These are phyloP conservation scores for Corapipo altera DNA, from an alignment of 2,113 vertebrate species.

Conservation along the genomic window DNA sequence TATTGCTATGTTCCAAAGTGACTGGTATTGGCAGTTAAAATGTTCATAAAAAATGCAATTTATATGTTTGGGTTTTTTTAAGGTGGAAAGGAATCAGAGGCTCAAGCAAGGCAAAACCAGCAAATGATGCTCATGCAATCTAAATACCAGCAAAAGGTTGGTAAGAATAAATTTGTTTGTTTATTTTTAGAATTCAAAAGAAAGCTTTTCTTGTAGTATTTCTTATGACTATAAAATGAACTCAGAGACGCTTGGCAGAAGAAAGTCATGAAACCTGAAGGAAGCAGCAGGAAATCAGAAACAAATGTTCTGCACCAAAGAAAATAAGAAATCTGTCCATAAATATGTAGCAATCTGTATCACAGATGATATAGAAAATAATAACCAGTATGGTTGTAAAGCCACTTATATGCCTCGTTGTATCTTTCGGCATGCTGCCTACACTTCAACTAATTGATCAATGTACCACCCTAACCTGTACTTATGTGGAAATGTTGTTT, in stretches of 20 bases:
- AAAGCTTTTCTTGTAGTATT: constrained; percentile 9
- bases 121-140: constrained; percentile 45
- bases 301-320: background rate
- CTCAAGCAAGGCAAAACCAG: constrained; percentile 81
- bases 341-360: background rate
- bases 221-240: constrained; percentile 22
- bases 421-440: background rate
- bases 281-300: background rate
- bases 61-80: background rate
- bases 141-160: constrained; percentile 85
- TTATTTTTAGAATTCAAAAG: constrained; percentile 11
- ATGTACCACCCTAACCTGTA: background rate
- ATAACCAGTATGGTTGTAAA: background rate
- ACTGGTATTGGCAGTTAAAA: constrained; percentile 46
- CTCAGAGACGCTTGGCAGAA: background rate
- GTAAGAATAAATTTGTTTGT: constrained; percentile 15
- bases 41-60: background rate
- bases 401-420: background rate
- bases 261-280: constrained; percentile 5
- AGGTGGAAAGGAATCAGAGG: constrained; percentile 76
- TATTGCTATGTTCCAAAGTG: constrained; percentile 34
- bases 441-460: background rate
- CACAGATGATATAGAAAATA: background rate
- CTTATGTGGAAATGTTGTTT: background rate
- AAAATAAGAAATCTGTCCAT: background rate